These are phyloP conservation scores for Rhegmatorhina hoffmannsi DNA, from an alignment of 2,113 vertebrate genomes.

Conservation along the genomic window DNA sequence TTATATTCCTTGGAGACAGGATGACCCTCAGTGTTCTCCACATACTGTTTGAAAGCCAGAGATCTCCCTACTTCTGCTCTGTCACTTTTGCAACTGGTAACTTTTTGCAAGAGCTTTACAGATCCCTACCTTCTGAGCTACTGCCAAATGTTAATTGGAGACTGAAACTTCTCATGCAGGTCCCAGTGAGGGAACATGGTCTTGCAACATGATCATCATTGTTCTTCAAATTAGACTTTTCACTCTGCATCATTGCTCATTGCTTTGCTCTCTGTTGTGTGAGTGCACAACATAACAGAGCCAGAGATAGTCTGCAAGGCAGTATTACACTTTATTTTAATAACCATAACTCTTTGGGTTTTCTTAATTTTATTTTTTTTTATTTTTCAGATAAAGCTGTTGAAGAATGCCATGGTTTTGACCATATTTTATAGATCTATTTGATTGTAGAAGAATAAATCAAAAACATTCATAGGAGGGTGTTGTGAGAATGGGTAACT, in stretches of 20 bases:
- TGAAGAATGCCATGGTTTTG: background rate
- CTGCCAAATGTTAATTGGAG: background rate
- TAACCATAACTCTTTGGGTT: background rate
- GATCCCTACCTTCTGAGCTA: background rate
- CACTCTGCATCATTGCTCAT: background rate
- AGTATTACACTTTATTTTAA: slow-evolving; percentile 50
- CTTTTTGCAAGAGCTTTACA: background rate
- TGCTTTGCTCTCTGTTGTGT: slow-evolving; percentile 30
- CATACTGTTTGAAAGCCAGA: background rate
- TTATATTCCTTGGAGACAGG: background rate
- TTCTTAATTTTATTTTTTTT: background rate
- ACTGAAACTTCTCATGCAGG: background rate
- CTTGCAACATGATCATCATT: slow-evolving; percentile 42
- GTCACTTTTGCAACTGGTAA: background rate
- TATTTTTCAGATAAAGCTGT: background rate
- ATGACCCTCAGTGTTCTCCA: background rate
- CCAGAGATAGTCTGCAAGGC: slow-evolving; percentile 1
- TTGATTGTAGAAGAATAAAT: background rate
- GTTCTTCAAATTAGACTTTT: slow-evolving; percentile 48
- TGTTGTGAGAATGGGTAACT: background rate
- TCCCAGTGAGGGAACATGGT: background rate
- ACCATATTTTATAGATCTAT: background rate
- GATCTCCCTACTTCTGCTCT: background rate
- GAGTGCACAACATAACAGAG: slow-evolving; percentile 34
- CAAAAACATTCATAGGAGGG: background rate